Base-by-base conservation (phyloP, 2,888 invertebrate species). In the Sinopyrophorus schimmeli region DNA sequence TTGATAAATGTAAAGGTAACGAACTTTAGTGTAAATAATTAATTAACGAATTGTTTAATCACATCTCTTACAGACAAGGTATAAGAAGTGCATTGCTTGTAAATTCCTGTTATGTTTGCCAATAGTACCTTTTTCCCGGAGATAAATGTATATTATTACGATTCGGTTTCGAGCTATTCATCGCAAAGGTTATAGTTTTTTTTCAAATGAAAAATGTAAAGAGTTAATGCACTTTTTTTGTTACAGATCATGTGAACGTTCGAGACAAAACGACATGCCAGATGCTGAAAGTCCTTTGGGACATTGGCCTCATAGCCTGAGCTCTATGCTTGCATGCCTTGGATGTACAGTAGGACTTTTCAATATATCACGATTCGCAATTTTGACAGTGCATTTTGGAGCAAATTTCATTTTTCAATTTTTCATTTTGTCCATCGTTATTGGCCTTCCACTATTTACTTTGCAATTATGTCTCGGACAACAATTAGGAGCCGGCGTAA, bases 371-470 rank as follows among this genome's bases (percentile, higher is more conserved):
- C 82, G 92, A 63, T 92, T 92, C 73, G 87, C 92, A 62, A 83
- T 89, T 60, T 82, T 92, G 62, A 89, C 91, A 64, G 82, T 91
- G 59, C 87, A 90, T 68, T 93, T 90, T 74, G 93, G 93, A 73
- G 89, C 86, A 48, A 86, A 86, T 74, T 94, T 93, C 74, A 83
- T 93, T 64, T 77, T 93, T 65, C 93, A 94, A 76, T 94, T 93
- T 76, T 77, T 91, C 59, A 77, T 93, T 62, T 77, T 93, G 60
- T 89, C 92, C 6, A 71, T 92, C 56, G 72, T 91, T 5, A 68
- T 64, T 46, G 74, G 74, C 10, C 85, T 93, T 66, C 93, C 94
- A 3, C 72, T 93, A 57, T 82, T 92, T 63, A 89, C 91, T 43
- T 78, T 93, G 35, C 89, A 92, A 72, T 80, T 91, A 71, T 88